Base-by-base conservation (phyloP, 2,797 vertebrate genomes). In the Hemibagrus guttatus region DNA sequence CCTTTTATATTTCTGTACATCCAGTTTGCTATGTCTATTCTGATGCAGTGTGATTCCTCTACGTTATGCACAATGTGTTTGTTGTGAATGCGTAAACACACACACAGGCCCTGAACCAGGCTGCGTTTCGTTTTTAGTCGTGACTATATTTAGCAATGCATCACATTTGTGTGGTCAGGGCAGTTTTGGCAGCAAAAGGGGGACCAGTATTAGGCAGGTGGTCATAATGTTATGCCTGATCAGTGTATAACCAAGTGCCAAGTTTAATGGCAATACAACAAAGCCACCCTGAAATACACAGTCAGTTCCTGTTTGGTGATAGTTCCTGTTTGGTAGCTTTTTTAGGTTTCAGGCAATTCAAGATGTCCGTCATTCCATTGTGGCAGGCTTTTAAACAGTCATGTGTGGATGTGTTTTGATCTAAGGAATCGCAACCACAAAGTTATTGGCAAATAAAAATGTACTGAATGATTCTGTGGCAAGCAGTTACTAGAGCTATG, bases 91-190 rank as follows among this genome's bases (percentile, higher is more conserved):
- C 78, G n/a, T 46, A 23, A 54, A 79, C 75, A 56, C 69, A 52
- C 76, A 64, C 78, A 56, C 83, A 83, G 61, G 59, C 84, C 54
- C 79, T 35, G 35, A 64, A 52, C 54, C 28, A 26, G 68, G 14
- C 61, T 88, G 52, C 12, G 9, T 79, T 87, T 88, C 80, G 35
- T 82, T 74, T n/a, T 63, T 61, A 68, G 83, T 58, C 26, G 28
- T 72, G 23, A 17, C 66, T 83, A 84, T 82, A 79, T 83, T 87
- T 90, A 85, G 87, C 49, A 58, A 12, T 35, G 64, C 66, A 56
- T 49, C 13, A 6, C 79, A 80, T 84, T 63, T 81, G n/a, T 63
- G 74, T 83, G 71, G n/a, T n/a, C n/a, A n/a, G n/a, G 35, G 35
- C 35, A 2, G 35, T 39, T 39, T 39, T 39, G 35, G 35, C 35